A percentile compares a stretch with the other conserved stretches of the same genome.
Conservation (phyloP, 2,888 invertebrate species). For the Kryphioiulus occultus region DNA sequence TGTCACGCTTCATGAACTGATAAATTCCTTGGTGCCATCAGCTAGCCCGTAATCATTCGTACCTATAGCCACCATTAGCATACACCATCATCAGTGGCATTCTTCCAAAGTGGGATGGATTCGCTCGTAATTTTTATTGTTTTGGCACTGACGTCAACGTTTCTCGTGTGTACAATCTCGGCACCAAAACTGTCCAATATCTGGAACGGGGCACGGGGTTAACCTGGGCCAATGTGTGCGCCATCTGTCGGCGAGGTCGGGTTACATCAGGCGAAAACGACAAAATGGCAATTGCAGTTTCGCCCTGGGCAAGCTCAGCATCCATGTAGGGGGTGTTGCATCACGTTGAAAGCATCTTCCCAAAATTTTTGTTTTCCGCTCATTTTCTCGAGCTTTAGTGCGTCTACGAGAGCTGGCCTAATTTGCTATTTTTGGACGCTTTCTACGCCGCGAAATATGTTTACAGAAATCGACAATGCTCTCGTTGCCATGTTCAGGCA, state of each 20-base stretch:
- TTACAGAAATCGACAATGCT: neutral
- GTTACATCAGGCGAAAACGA: neutral
- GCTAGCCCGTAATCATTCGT: neutral
- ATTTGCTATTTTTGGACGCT: neutral
- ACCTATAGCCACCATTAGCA: neutral
- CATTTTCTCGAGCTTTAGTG: neutral
- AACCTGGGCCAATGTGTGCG: neutral
- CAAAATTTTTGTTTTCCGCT: neutral
- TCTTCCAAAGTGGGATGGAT: constrained; percentile 3
- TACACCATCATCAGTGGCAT: neutral
- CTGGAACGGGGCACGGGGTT: neutral
- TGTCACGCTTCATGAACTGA: neutral
- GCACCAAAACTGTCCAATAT: neutral
- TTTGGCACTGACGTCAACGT: neutral
- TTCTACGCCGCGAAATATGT: neutral
- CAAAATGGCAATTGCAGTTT: neutral
- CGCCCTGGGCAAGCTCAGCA: neutral
- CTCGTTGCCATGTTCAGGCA: neutral
- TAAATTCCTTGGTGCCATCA: neutral
- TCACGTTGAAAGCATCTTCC: neutral
- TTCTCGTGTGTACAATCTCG: neutral
- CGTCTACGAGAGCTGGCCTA: neutral
- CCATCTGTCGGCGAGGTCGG: neutral
- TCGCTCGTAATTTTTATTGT: neutral
- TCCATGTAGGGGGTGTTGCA: constrained; percentile 5